Percentiles rank a stretch among this genome's conserved stretches.
Conservation (phyloP, 2,888 invertebrate species). For the Scelioninae gen. 2 region DNA sequence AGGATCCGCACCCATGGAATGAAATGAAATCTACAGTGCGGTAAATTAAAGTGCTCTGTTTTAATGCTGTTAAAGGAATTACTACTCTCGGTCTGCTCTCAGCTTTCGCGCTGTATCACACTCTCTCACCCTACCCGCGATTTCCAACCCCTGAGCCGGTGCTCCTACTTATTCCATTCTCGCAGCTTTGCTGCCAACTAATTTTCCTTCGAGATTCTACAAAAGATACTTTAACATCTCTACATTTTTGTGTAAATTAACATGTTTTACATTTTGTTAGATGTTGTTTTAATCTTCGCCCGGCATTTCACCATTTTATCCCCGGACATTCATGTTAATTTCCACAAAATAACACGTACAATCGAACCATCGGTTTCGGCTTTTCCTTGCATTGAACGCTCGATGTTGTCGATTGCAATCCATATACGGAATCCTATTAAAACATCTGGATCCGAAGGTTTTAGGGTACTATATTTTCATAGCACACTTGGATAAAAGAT, state of each 20-base stretch:
- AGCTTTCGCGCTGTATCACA: slow-evolving; percentile 63
- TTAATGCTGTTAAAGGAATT: slow-evolving; percentile 74
- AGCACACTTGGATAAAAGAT: too few species aligned
- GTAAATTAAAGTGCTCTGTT: slow-evolving; percentile 74
- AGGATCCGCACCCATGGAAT: slow-evolving; percentile 66
- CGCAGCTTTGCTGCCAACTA: slow-evolving; percentile 63
- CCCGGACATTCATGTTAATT: slow-evolving; percentile 25
- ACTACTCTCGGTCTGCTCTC: slow-evolving; percentile 68
- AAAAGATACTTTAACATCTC: slow-evolving; percentile 55
- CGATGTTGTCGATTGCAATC: too few species aligned
- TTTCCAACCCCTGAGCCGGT: slow-evolving; percentile 57
- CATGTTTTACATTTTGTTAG: slow-evolving; percentile 57
- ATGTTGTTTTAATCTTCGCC: slow-evolving; percentile 47
- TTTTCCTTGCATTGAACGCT: too few species aligned
- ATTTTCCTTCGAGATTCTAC: slow-evolving; percentile 63
- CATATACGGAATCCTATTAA: too few species aligned
- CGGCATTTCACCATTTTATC: slow-evolving; percentile 14
- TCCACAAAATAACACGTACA: slow-evolving; percentile 11
- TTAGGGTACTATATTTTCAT: too few species aligned
- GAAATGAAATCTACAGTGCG: slow-evolving; percentile 74
- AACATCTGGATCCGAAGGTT: too few species aligned
- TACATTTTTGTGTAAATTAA: slow-evolving; percentile 59
- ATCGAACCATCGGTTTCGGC: neutral
- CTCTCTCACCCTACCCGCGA: slow-evolving; percentile 55
- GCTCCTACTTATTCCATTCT: slow-evolving; percentile 62